phyloP scores from a whole-genome alignment of 1,140 invertebrate genomes.

The Melipona quadrifasciata region DNA sequence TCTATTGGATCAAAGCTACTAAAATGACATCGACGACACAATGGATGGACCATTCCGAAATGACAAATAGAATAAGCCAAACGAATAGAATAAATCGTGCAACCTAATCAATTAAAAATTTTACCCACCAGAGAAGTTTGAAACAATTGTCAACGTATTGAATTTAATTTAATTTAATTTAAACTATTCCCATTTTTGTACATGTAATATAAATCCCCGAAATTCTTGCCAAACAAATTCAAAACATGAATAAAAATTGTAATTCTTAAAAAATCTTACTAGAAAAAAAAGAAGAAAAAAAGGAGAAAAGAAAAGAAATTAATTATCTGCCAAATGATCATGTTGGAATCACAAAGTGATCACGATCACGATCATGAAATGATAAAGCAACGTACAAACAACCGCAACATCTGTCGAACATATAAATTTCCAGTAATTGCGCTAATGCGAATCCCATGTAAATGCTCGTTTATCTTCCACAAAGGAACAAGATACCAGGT shows the following conservation, averaged over 20 bases:
- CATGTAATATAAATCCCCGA: not conserved
- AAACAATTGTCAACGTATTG: not conserved
- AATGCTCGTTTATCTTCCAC: slow-evolving; percentile 46
- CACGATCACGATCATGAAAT: not conserved
- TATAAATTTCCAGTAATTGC: slow-evolving; percentile 43
- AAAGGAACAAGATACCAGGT: slow-evolving; percentile 42
- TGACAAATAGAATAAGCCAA: not conserved
- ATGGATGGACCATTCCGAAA: not conserved
- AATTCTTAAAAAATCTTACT: not conserved
- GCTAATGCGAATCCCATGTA: slow-evolving; percentile 30
- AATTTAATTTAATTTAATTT: not conserved
- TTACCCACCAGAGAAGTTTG: not conserved
- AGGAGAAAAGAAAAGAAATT: too few species aligned
- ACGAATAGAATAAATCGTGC: not conserved
- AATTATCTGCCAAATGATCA: not conserved
- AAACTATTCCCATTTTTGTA: not conserved
- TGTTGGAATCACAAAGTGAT: not conserved
- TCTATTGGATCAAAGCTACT: too few species aligned
- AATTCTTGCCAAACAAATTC: too few species aligned
- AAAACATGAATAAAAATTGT: too few species aligned
- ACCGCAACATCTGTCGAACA: not conserved
- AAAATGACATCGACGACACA: not conserved
- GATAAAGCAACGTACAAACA: not conserved
- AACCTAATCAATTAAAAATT: not conserved
- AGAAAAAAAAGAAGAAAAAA: not conserved